Conservation (phyloP, 2,888 invertebrate species). For the Thera obeliscata region DNA sequence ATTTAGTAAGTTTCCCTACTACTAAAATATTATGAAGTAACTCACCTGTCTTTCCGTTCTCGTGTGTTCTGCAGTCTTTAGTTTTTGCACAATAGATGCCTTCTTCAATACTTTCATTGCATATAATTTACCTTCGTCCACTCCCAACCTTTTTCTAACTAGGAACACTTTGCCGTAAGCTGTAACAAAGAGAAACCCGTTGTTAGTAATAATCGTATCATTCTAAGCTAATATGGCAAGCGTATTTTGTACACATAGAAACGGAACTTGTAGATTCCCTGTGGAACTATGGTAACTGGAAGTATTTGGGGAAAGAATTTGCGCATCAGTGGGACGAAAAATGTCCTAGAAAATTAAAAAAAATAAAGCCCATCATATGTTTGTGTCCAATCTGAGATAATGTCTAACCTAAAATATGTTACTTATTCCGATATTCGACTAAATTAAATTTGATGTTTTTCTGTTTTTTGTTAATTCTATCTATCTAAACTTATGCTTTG, state of each 20-base stretch:
- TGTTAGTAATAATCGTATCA: constrained; percentile 18
- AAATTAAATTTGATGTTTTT: no score
- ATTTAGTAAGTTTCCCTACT: no score
- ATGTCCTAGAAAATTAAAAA: no score
- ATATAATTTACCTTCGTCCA: constrained; percentile 95
- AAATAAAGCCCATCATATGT: no score
- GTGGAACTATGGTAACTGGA: not conserved
- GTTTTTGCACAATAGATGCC: constrained; percentile 96
- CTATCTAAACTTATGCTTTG: no score
- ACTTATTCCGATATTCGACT: no score
- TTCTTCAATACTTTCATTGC: constrained; percentile 99
- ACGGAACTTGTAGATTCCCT: not conserved
- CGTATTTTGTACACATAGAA: not conserved
- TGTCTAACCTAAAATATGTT: no score
- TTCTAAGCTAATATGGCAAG: not conserved
- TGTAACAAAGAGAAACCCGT: constrained; percentile 77
- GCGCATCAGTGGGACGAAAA: no score
- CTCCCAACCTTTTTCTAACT: constrained; percentile 94
- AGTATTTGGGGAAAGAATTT: no score
- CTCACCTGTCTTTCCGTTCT: constrained; percentile 95
- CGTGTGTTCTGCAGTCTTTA: constrained; percentile 98
- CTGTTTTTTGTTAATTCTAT: no score
- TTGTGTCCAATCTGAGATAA: no score
- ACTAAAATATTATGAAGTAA: not conserved
- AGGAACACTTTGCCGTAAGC: constrained; percentile 98